Percentiles rank a stretch among this genome's conserved stretches.
These are phyloP conservation scores for Polydrusus pterygomalis DNA, from an alignment of 2,888 invertebrate genomes.

Conservation along the genomic window DNA sequence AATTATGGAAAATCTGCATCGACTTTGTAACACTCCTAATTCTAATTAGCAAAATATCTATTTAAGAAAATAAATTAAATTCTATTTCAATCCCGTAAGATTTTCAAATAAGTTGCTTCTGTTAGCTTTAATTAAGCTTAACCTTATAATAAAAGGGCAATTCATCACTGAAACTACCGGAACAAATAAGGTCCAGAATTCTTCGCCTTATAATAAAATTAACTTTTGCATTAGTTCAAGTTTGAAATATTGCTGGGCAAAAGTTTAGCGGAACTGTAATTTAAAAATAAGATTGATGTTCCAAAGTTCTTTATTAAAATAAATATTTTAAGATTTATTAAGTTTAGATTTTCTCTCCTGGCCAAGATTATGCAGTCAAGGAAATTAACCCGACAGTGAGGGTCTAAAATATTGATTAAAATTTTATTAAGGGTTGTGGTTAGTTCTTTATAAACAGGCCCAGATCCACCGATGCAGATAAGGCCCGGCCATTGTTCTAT, in stretches of 20 bases:
- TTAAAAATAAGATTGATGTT: slow-evolving; percentile 36
- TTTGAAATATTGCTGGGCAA: slow-evolving; percentile 37
- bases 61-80: background rate
- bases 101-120: background rate
- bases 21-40: no score
- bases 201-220: slow-evolving; percentile 22
- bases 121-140: slow-evolving; percentile 15
- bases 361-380: background rate
- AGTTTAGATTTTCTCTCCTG: slow-evolving; percentile 4
- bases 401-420: background rate
- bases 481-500: no score
- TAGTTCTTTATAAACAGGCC: no score
- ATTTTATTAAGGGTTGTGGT: background rate
- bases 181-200: slow-evolving; percentile 20
- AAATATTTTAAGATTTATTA: slow-evolving; percentile 21
- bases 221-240: slow-evolving; percentile 37
- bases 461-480: no score
- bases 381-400: background rate
- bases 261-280: slow-evolving; percentile 33
- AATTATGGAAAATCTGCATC: no score
- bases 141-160: slow-evolving; percentile 18
- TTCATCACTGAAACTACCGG: slow-evolving; percentile 24
- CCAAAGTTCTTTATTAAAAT: slow-evolving; percentile 19
- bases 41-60: no score
- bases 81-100: background rate